A percentile compares a stretch with the other conserved stretches of the same genome.
phyloP scores from a whole-genome alignment of 2,113 vertebrate species.

The Leptocoma aspasia region DNA sequence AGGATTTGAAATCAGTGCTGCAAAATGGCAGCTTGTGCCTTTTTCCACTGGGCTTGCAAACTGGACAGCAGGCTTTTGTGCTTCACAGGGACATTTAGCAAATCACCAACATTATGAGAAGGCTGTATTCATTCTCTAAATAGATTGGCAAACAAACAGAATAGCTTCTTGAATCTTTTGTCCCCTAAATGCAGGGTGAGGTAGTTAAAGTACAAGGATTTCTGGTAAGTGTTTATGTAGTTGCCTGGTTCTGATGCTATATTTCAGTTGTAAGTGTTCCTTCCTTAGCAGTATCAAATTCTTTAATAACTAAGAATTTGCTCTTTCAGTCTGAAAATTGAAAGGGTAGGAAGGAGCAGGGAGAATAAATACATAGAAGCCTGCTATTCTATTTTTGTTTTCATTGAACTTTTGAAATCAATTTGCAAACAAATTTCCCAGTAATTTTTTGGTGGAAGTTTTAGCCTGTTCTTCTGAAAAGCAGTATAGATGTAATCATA shows the following conservation, averaged over 20 bases:
- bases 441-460: background rate
- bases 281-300: background rate
- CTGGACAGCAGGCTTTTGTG: background rate
- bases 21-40: background rate
- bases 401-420: background rate
- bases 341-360: background rate
- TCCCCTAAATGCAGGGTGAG: constrained; percentile 12
- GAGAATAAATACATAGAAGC: background rate
- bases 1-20: background rate
- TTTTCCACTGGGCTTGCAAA: background rate
- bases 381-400: constrained; percentile 17
- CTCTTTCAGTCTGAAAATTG: background rate
- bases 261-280: background rate
- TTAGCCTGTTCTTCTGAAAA: background rate
- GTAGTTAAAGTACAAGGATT: background rate
- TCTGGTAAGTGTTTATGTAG: constrained; percentile 12
- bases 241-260: constrained; percentile 2
- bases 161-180: constrained; percentile 32
- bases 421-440: constrained; percentile 20
- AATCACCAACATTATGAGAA: background rate
- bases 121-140: background rate
- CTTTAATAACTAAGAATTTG: constrained; percentile 21
- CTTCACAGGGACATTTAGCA: background rate
- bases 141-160: background rate
- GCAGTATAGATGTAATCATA: background rate